phyloP scores from a whole-genome alignment of 2,797 vertebrate species.

The Gambusia yucatana region DNA sequence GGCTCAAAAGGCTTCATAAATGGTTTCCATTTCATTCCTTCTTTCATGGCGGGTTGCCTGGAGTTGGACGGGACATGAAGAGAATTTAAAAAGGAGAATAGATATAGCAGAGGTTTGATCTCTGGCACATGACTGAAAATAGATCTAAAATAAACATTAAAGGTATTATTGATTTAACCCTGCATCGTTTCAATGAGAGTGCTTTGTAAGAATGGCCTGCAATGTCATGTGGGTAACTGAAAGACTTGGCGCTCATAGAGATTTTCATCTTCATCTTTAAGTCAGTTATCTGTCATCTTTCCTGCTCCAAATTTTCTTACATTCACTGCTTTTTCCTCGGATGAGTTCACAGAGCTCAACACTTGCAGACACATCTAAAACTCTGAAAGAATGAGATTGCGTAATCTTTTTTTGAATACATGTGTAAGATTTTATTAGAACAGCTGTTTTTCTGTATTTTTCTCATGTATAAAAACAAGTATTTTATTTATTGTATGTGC shows the following conservation, averaged over 20 bases:
- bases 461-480: neutral
- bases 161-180: neutral
- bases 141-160: neutral
- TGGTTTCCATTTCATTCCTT: conserved; percentile 19
- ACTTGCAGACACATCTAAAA: neutral
- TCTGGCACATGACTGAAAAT: neutral
- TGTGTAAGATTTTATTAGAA: neutral
- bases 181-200: conserved; percentile 7
- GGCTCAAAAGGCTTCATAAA: conserved; percentile 23
- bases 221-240: conserved; percentile 3
- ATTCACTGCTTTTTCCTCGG: neutral
- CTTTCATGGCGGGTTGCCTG: conserved; percentile 1
- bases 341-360: conserved; percentile 1
- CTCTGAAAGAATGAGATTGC: neutral
- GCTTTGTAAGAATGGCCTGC: conserved; percentile 19
- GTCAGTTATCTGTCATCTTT: neutral
- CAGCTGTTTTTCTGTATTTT: neutral
- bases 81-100: neutral
- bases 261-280: conserved; percentile 3
- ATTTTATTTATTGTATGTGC: neutral
- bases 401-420: too few species aligned
- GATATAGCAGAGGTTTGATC: neutral
- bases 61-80: neutral
- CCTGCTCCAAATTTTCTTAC: neutral
- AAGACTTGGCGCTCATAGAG: neutral